phyloP scores from a whole-genome alignment of 2,888 invertebrate genomes.

The Bombylius major region DNA sequence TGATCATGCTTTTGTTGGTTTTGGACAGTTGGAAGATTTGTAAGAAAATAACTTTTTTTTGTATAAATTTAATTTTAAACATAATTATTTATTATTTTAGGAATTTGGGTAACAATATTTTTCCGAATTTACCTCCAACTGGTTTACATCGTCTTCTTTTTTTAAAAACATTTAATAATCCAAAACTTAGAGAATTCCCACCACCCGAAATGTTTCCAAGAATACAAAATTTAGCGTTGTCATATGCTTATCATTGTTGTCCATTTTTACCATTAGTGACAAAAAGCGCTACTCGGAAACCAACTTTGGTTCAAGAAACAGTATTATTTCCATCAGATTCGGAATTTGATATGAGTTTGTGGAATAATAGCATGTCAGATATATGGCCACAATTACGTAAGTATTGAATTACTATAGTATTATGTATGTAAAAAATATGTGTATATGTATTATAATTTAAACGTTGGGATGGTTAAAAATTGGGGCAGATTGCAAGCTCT shows the following conservation, averaged over 20 bases:
- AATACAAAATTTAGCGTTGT: constrained; percentile 69
- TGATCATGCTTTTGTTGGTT: constrained; percentile 67
- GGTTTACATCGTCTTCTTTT: constrained; percentile 71
- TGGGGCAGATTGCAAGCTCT: too few species aligned
- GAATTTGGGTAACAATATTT: constrained; percentile 82
- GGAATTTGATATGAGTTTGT: constrained; percentile 59
- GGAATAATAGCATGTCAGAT: constrained; percentile 68
- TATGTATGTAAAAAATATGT: neutral
- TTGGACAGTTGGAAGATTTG: constrained; percentile 73
- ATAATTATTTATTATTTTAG: constrained; percentile 36
- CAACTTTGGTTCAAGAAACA: constrained; percentile 44
- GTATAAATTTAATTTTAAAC: neutral
- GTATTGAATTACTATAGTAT: constrained; percentile 24
- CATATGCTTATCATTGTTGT: constrained; percentile 96
- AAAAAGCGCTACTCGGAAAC: constrained; percentile 38
- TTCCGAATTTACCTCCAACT: constrained; percentile 66
- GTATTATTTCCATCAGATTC: constrained; percentile 57
- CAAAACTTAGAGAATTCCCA: constrained; percentile 74
- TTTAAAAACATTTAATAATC: constrained; percentile 87
- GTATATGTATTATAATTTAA: neutral
- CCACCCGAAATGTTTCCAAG: constrained; percentile 74
- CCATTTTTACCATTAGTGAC: constrained; percentile 63
- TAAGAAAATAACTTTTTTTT: constrained; percentile 42
- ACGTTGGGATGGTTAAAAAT: too few species aligned
- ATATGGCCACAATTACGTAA: constrained; percentile 74